Base-by-base conservation (phyloP, 2,888 invertebrate species). In the Gnatocerus cornutus region DNA sequence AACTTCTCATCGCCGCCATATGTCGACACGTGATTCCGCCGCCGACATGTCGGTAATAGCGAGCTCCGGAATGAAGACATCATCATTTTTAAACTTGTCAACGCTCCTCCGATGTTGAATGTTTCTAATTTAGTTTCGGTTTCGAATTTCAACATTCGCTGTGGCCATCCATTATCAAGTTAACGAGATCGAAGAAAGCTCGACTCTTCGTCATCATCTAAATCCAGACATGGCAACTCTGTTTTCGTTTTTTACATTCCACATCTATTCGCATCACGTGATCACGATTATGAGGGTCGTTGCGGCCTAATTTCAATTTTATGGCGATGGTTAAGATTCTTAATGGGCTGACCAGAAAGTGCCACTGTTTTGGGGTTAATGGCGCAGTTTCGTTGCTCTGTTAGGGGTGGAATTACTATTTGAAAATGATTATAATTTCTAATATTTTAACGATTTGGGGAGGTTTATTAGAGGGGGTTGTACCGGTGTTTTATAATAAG, bases 81-180 rank as follows among this genome's bases (percentile, higher is more conserved):
- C 68, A 61, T 67, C 69, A 69, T 69, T 69, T 69, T 58, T 69
- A 69, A 69, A 64, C 12, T 52, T 69, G 69, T 69, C 69, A 69
- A 43, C 69, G 53, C 12, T 14, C 7, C 33, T 37, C 43, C 16
- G 48, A 43, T 39, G 46, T 48, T 46, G 69, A 63, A 64, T 69
- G 69, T 69, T 69, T 64, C 69, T 69, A 64, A 68, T 63, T 68
- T 68, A 63, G 63, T 59, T 52, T 13, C 37, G 59, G 66, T 67
- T 21, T 67, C 48, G 59, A 59, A 59, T 67, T 67, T 67, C 66
- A 58, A 67, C 66, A 58, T 29, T 48, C 14, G 12, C 52, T 41
- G 59, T 50, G 59, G 27, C 66, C 66, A 67, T 67, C 59, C 59
- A 67, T 67, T 67, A 67, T 59, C 50, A 29, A 41, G 39, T 52